These are phyloP conservation scores for Rhipidura dahli DNA, from an alignment of 2,113 vertebrate species.

Conservation along the genomic window DNA sequence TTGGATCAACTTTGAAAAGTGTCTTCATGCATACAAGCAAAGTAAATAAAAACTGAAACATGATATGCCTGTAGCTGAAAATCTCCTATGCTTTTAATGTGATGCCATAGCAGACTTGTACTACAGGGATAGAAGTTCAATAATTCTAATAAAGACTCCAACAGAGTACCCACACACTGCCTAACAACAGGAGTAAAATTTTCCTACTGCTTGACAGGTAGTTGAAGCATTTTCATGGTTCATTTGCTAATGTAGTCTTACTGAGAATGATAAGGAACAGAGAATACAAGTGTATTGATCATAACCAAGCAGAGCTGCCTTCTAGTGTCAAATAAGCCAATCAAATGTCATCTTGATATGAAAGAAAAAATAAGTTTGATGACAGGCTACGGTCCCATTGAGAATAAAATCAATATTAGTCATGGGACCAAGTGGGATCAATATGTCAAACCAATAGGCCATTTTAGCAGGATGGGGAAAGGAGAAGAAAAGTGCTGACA, in stretches of 20 bases:
- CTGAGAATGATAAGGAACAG: constrained; percentile 45
- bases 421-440: constrained; percentile 73
- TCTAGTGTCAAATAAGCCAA: constrained; percentile 71
- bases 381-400: constrained; percentile 62
- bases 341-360: constrained; percentile 69
- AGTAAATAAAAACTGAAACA: neutral
- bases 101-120: neutral
- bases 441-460: constrained; percentile 62
- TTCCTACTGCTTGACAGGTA: constrained; percentile 42
- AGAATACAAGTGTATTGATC: constrained; percentile 78
- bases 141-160: neutral
- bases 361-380: constrained; percentile 76
- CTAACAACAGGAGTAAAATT: constrained; percentile 2
- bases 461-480: constrained; percentile 11
- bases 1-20: neutral
- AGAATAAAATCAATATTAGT: constrained; percentile 83
- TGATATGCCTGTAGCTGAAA: neutral
- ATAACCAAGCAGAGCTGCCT: constrained; percentile 44
- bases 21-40: neutral
- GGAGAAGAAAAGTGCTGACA: constrained; percentile 43
- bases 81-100: neutral
- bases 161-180: neutral
- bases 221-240: constrained; percentile 49
- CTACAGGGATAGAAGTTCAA: neutral
- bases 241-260: constrained; percentile 42